Conservation (phyloP, 53 echinoderm and acorn worm genomes). For the Echinometra lucunter region DNA sequence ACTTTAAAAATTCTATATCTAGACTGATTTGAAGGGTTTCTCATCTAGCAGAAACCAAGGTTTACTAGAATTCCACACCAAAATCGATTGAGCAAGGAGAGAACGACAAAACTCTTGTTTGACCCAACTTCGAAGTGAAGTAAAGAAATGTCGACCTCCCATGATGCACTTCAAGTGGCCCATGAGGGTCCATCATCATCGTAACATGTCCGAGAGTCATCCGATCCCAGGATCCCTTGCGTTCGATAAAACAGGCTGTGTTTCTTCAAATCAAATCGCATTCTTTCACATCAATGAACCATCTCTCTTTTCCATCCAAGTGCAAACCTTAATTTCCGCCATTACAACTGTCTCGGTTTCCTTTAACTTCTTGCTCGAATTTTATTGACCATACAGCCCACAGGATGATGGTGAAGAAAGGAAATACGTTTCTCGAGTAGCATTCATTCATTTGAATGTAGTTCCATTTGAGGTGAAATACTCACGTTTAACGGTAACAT, state of each 20-base stretch:
- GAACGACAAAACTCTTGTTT: not conserved
- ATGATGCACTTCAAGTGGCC: not conserved
- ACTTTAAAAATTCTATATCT: no score
- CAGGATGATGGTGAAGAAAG: not conserved
- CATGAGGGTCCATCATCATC: not conserved
- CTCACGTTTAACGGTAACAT: not conserved
- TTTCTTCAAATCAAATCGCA: constrained; percentile 21
- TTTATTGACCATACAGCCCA: not conserved
- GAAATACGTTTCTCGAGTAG: not conserved
- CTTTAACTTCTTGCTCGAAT: not conserved
- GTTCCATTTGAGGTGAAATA: not conserved
- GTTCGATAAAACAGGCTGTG: constrained; percentile 25
- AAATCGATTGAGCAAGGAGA: no score
- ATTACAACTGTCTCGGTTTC: not conserved
- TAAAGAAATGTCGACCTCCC: not conserved
- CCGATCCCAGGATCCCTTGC: not conserved
- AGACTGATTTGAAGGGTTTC: no score
- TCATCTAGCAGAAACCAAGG: no score
- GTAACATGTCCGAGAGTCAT: not conserved
- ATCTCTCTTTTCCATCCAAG: constrained; percentile 4
- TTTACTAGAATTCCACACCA: no score
- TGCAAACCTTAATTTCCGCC: constrained; percentile 30
- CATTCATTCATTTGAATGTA: not conserved
- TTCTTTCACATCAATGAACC: constrained; percentile 13
- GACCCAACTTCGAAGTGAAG: not conserved